Evolutionary conservation across 2,113 vertebrate genomes (phyloP).

Genomic region (Pagrus major): DNA sequence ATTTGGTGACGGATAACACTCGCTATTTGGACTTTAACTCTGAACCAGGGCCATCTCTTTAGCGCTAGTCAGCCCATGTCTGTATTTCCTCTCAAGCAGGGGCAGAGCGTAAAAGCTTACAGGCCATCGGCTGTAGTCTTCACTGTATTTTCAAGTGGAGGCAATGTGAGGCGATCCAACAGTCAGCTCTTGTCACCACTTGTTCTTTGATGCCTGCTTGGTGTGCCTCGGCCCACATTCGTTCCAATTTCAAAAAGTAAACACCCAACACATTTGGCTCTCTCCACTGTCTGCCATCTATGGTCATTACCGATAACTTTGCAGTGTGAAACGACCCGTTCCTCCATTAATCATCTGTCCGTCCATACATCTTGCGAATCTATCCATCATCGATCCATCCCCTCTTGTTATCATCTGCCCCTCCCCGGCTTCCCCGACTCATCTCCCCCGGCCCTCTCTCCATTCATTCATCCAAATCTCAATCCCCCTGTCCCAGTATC

Average conservation of each 20-base stretch:
- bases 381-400: slow-evolving; percentile 62
- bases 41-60: too few species aligned
- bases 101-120: too few species aligned
- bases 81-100: too few species aligned
- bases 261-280: slow-evolving; percentile 36
- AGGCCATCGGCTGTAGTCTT: too few species aligned
- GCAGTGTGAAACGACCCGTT: slow-evolving; percentile 50
- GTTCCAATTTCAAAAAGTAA: slow-evolving; percentile 27
- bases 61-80: too few species aligned
- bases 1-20: not conserved
- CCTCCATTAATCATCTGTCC: slow-evolving; percentile 55
- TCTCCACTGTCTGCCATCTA: slow-evolving; percentile 32
- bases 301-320: slow-evolving; percentile 44
- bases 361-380: slow-evolving; percentile 55
- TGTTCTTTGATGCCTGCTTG: too few species aligned
- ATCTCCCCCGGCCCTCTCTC: slow-evolving; percentile 21
- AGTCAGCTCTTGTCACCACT: too few species aligned
- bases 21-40: too few species aligned
- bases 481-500: slow-evolving; percentile 58
- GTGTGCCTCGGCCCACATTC: too few species aligned
- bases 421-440: slow-evolving; percentile 39
- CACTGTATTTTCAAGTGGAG: too few species aligned
- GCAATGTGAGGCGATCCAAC: too few species aligned
- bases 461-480: slow-evolving; percentile 57
- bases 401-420: slow-evolving; percentile 63